Evolutionary conservation across 2,113 vertebrate genomes (phyloP), one percentile per base, ranked within the genome.

Genomic region (Thermophis baileyi): DNA sequence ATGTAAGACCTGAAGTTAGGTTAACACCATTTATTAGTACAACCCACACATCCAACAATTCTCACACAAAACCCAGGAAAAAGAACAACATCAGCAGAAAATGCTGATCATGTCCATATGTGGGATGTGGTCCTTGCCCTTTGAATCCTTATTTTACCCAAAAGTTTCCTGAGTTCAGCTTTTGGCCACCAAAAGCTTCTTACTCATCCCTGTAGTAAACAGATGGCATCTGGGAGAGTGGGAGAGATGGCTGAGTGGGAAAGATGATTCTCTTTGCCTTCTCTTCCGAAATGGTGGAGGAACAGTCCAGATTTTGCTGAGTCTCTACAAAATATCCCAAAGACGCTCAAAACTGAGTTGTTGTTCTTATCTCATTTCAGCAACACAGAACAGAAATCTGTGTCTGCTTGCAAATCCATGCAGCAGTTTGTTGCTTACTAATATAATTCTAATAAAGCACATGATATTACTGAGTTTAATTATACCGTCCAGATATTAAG

Each of bases 401-500:
- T 50, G 22, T 49, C 74, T 90, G 57, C 22, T 81, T 90, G n/a
- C 74, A 90, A 60, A 90, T 93, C 94, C 93, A 63, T 81, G 53
- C 90, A 93, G 95, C 95, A 96, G 94, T 97, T 95, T 89, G 81
- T 95, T 93, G 89, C 91, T 93, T 96, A 94, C 94, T 93, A 96
- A 96, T 97, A 91, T 89, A 94, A 94, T 89, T 1, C 95, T 95
- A 95, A 94, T 96, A 96, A 98, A 97, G 96, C 92, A 94, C 91
- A 96, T 93, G 96, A 85, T 88, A 94, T 97, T 97, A 96, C 95
- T 87, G 93, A 96, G 92, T 94, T 95, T 96, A 95, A 96, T 96
- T 97, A 95, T 94, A 92, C 94, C 96, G 96, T 95, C 97, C 94
- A 90, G 95, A 96, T 96, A 97, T 97, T 97, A 98, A 96, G 92